A percentile compares a stretch with the other conserved stretches of the same genome.
phyloP scores from a whole-genome alignment of 2,113 vertebrate genomes.

The Oophaga pumilio region DNA sequence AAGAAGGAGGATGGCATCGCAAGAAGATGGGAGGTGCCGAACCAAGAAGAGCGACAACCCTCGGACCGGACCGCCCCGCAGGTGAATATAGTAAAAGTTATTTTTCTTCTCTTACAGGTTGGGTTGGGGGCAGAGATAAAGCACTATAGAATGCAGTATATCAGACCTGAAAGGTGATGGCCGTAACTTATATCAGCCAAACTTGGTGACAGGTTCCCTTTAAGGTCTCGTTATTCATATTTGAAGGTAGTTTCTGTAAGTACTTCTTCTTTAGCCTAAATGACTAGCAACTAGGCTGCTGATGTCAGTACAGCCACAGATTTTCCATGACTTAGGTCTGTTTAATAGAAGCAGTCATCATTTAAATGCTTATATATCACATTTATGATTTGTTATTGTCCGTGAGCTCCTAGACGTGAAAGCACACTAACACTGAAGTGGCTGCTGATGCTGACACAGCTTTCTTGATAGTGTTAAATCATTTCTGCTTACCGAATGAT shows the following conservation, averaged over 20 bases:
- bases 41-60: no score
- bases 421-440: neutral
- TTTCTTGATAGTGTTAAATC: slow-evolving; percentile 60
- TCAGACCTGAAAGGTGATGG: no score
- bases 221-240: no score
- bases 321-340: neutral
- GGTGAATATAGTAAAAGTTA: no score
- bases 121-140: no score
- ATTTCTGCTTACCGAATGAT: slow-evolving; percentile 54
- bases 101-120: no score
- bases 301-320: neutral
- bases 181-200: no score
- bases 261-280: neutral
- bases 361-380: neutral
- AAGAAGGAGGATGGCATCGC: no score
- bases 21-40: no score
- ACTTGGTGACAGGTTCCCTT: no score
- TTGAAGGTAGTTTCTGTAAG: neutral
- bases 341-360: neutral
- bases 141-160: no score
- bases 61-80: no score
- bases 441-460: slow-evolving; percentile 51
- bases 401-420: slow-evolving; percentile 1
- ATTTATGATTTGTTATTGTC: slow-evolving; percentile 15
- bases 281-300: neutral